phyloP scores from a whole-genome alignment of 1,140 invertebrate genomes.

The Leptoteleia sp. region DNA sequence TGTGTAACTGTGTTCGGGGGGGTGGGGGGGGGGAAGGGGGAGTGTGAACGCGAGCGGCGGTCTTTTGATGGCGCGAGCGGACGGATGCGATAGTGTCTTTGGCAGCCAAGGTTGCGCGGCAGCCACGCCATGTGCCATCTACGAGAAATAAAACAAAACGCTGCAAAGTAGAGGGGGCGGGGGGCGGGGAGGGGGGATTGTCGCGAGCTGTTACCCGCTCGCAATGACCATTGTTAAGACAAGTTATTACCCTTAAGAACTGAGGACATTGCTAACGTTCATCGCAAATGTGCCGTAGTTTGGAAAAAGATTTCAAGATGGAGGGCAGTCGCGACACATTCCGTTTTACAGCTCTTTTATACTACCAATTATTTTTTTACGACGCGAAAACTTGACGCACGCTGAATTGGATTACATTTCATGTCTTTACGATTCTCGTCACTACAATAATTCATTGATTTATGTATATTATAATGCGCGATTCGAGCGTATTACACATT shows the following conservation, averaged over 20 bases:
- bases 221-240: conserved; percentile 40
- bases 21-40: no score
- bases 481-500: conserved; percentile 11
- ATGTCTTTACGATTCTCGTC: conserved; percentile 46
- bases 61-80: neutral
- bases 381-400: conserved; percentile 51
- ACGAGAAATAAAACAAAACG: conserved; percentile 31
- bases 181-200: no score
- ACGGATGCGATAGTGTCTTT: no score
- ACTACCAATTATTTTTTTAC: conserved; percentile 57
- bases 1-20: no score
- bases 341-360: conserved; percentile 55
- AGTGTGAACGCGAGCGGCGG: neutral
- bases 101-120: no score
- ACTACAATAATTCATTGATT: conserved; percentile 46
- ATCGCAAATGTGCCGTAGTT: conserved; percentile 36
- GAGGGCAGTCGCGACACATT: conserved; percentile 44
- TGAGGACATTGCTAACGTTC: conserved; percentile 39
- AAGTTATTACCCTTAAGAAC: conserved; percentile 53
- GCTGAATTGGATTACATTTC: conserved; percentile 48
- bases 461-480: conserved; percentile 31
- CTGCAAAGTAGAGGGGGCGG: conserved; percentile 20
- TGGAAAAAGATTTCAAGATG: conserved; percentile 34
- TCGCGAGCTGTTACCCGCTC: conserved; percentile 27
- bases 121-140: conserved; percentile 4